Percentiles rank a stretch among this genome's conserved stretches.
Evolutionary conservation across 2,797 vertebrate genomes (phyloP).

Genomic region (Rhinichthys osculus): DNA sequence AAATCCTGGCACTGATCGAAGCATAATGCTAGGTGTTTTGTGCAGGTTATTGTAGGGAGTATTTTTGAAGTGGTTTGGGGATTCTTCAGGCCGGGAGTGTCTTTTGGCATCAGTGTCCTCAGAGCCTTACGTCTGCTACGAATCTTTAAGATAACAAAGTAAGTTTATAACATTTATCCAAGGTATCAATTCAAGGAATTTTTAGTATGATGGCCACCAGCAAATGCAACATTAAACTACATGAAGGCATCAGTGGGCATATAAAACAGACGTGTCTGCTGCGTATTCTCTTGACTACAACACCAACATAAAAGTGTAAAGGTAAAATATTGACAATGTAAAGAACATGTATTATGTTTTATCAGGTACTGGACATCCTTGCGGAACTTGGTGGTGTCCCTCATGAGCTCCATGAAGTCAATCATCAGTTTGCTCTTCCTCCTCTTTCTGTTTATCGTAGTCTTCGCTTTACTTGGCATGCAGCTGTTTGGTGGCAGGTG

Average conservation of each 20-base stretch:
- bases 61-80: slow-evolving; percentile 99
- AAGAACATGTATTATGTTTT: slow-evolving; percentile 47
- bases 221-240: neutral
- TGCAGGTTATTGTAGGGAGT: slow-evolving; percentile 95
- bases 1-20: neutral
- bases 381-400: slow-evolving; percentile 95
- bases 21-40: slow-evolving; percentile 27
- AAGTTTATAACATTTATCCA: slow-evolving; percentile 60
- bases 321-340: neutral
- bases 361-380: slow-evolving; percentile 96
- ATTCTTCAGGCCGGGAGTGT: slow-evolving; percentile 95
- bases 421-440: slow-evolving; percentile 99
- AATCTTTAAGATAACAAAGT: slow-evolving; percentile 99
- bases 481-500: slow-evolving; percentile 98
- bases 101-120: slow-evolving; percentile 97
- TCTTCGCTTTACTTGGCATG: slow-evolving; percentile 97
- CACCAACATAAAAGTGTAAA: too few relatives aligned
- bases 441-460: slow-evolving; percentile 98
- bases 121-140: slow-evolving; percentile 92
- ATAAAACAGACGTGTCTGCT: neutral
- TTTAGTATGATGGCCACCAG: too few relatives aligned
- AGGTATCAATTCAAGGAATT: neutral
- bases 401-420: slow-evolving; percentile 99
- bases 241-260: neutral
- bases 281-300: neutral